Base-by-base conservation (phyloP, 2,113 vertebrate genomes). In the Bufo bufo region DNA sequence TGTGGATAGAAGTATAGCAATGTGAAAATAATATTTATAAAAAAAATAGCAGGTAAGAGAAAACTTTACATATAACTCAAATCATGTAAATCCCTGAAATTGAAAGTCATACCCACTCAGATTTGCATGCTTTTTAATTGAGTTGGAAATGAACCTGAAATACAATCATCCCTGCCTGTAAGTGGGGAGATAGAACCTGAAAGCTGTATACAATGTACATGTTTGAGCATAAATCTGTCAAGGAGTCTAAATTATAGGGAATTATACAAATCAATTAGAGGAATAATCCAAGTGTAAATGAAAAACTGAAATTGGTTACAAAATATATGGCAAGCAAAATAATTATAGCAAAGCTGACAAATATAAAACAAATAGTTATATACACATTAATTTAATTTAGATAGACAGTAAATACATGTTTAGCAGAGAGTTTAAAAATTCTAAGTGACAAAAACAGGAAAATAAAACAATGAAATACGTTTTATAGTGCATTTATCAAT, bases 191-290 rank as follows among this genome's bases (percentile, higher is more conserved):
- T 66, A 86, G 75, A 54, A 54, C 85, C 74, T 54, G 72, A 77
- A 85, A 86, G 56, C 75, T 59, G 77, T 69, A 33, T 65, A 86
- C 74, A 86, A 50, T 79, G 61, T 54, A 63, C 85, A 86, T 66
- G 50, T 77, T 79, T 63, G 49, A 50, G 77, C 49, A 79, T 86
- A 86, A 80, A 86, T 86, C 77, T 86, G n/a, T 78, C 75, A n/a
- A 65, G 49, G 13, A 80, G 77, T 65, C 50, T 86, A 80, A 86
- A 86, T 86, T 86, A 86, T 52, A 78, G 77, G 85, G 61, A 86
- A 86, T 80, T 86, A 86, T 79, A 80, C 79, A 66, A 86, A 86
- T 86, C 85, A 86, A 86, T 86, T 86, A 86, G 77, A 86, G 23
- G 61, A 86, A 78, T 80, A 79, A 86, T 80, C 77, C 75, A 86